Evolutionary conservation across 2,797 vertebrate genomes (phyloP), one percentile per base, ranked within the genome.

Genomic region (Bovichtus variegatus): DNA sequence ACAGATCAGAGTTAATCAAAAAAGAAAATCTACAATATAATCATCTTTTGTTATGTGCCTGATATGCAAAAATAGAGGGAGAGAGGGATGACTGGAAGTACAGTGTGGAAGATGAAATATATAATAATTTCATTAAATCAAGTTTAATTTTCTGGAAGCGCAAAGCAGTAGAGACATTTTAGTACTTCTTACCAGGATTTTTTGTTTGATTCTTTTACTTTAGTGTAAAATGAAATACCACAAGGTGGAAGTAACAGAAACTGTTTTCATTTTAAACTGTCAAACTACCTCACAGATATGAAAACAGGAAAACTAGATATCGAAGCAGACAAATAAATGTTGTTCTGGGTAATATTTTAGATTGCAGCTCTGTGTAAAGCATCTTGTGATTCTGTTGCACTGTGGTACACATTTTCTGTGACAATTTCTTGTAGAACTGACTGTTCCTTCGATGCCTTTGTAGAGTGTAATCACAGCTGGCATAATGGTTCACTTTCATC

Each of bases 401-500:
- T 57, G 36, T 29, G 57, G 57, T 77, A 68, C 4, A 1, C 2
- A 55, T 60, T 64, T 53, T 64, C 67, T 50, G 34, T 41, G 51
- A 74, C 46, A 58, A 10, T 62, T 76, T 79, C 59, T 71, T 66
- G 71, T 9, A 12, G 75, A 0, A 7, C 19, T 58, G 66, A 71
- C 72, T 64, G 43, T 70, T 73, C 60, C 31, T 61, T 21, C 27
- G 1, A 23, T 55, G 65, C 15, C 43, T 41, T 16, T 50, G 53
- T 29, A 62, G 74, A 78, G 53, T 65, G 54, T 74, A 72, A 87
- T 76, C 76, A 75, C 81, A 77, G 55, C 61, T 79, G 65, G 46
- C 19, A 8, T 64, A 38, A 69, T 55, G 49, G 71, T 54, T 54
- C 58, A 60, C 65, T 66, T 71, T 74, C 61, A 51, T 65, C 71